phyloP scores from a whole-genome alignment of 2,113 vertebrate species.

The Ariopsis seemanni region DNA sequence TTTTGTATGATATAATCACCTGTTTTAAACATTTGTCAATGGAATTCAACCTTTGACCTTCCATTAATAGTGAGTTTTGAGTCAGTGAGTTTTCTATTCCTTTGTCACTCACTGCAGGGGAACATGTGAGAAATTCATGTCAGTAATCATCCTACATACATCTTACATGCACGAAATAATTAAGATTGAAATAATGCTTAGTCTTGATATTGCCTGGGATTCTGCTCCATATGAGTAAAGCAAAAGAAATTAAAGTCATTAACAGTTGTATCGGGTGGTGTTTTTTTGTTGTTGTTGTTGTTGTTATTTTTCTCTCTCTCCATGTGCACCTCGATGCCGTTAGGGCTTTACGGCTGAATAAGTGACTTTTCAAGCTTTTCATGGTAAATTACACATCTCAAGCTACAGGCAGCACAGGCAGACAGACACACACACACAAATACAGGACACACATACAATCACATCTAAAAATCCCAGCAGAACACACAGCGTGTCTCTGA shows the following conservation, averaged over 20 bases:
- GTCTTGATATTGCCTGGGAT: not conserved
- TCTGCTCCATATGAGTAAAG: not conserved
- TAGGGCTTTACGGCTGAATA: not conserved
- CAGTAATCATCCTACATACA: not conserved
- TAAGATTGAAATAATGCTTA: not conserved
- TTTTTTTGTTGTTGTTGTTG: not conserved
- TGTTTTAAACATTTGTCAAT: too few species aligned
- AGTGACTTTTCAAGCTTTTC: conserved; percentile 13
- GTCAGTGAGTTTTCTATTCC: not conserved
- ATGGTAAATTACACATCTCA: conserved; percentile 11
- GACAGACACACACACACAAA: not conserved
- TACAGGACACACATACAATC: conserved; percentile 7
- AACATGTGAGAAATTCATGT: too few species aligned
- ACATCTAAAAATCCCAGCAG: conserved; percentile 16
- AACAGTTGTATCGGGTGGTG: not conserved
- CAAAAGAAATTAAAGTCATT: not conserved
- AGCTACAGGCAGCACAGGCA: not conserved
- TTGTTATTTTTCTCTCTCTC: not conserved
- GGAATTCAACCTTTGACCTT: not conserved
- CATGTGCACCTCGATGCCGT: not conserved
- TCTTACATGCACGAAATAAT: not conserved
- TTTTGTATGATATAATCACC: not conserved
- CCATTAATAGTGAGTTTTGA: not conserved
- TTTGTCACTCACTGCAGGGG: not conserved
- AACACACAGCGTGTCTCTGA: conserved; percentile 32